These are phyloP conservation scores for Campylorhamphus procurvoides DNA, from an alignment of 2,113 vertebrate species.

Conservation along the genomic window DNA sequence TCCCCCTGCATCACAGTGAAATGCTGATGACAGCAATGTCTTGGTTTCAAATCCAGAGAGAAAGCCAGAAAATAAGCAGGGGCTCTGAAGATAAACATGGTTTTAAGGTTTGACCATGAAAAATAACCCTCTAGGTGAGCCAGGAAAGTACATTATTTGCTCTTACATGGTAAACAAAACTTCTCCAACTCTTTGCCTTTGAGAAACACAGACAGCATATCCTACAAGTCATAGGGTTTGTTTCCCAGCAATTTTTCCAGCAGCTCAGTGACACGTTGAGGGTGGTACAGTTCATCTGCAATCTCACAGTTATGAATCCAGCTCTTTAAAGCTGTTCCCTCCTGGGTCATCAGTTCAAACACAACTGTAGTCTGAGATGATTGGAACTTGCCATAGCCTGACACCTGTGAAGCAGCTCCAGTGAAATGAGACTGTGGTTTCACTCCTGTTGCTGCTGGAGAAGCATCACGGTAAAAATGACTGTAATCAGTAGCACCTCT, in stretches of 20 bases:
- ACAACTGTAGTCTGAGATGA: background rate
- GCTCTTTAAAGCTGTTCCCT: background rate
- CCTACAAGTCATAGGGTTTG: background rate
- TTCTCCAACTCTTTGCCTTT: background rate
- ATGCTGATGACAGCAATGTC: background rate
- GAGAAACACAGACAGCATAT: background rate
- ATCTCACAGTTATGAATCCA: background rate
- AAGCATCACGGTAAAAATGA: background rate
- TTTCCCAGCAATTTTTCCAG: background rate
- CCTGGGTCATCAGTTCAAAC: background rate
- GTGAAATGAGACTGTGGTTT: background rate
- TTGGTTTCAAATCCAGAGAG: background rate
- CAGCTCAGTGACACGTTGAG: background rate
- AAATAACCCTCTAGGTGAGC: background rate
- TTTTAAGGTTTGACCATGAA: background rate
- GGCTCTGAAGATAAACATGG: background rate
- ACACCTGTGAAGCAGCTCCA: background rate
- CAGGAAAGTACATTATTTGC: background rate
- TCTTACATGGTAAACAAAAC: background rate
- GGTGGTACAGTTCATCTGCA: background rate
- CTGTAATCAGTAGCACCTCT: background rate
- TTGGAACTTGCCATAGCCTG: background rate
- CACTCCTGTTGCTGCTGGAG: background rate
- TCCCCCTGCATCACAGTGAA: background rate
- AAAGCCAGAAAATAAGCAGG: background rate